Evolutionary conservation across 2,888 invertebrate genomes (phyloP), one percentile per base, ranked within the genome.

Genomic region (Drosophila formosana): DNA sequence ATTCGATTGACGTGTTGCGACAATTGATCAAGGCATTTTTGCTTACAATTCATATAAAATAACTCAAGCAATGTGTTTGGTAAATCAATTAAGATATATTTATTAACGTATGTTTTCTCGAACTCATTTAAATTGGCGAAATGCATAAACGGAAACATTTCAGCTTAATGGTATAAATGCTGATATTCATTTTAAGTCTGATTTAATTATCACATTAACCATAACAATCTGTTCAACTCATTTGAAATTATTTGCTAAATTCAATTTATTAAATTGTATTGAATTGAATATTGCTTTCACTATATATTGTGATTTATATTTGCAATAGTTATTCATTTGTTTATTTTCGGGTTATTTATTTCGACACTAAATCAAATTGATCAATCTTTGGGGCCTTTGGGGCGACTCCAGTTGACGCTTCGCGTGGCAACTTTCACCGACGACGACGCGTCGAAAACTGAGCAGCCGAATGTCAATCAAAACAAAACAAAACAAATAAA

Each of bases 381-480:
- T 34, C 34, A 37, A 37, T 41, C 8, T 3, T 34, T 1, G 1
- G 18, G 18, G 6, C 3, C 13, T 25, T 9, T 9, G 13, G 32
- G 1, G 7, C 13, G 25, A 30, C 62, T 75, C 58, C 62, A 75
- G 72, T 72, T 37, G 0, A 3, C 2, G 25, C 13, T 41, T 50
- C 55, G 56, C 45, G 28, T 37, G 57, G 41, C 75, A 82, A 80
- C 75, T 64, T 56, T 66, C 72, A 51, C 78, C 69, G 66, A 45
- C 75, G 41, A 77, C 74, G 68, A 70, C 79, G 67, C 60, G 66
- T 66, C 47, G 75, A 86, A 26, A 74, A 83, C 79, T 71, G 77
- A 77, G 39, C 43, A 51, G 49, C 50, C 58, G 65, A 75, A 75
- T 70, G 78, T 87, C 82, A 87, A 87, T 81, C 78, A 82, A 70